Conservation (phyloP, 2,113 vertebrate species). For the Apus apus region DNA sequence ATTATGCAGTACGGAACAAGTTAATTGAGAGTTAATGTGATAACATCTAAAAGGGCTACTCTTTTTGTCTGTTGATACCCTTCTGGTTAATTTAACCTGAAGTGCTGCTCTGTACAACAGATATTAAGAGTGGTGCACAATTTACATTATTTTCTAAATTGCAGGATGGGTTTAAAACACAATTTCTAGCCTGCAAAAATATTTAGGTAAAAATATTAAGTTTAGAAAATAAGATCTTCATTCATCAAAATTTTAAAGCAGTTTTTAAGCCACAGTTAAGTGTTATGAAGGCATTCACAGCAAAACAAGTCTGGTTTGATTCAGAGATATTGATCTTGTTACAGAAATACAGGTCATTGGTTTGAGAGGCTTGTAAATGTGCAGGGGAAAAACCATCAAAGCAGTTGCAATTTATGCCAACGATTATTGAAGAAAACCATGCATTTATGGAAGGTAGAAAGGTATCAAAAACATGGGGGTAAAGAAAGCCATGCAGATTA, state of each 20-base stretch:
- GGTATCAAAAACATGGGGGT: constrained; percentile 18
- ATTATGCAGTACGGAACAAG: not conserved
- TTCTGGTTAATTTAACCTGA: not conserved
- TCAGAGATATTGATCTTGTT: constrained; percentile 36
- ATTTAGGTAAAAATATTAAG: not conserved
- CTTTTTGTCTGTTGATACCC: not conserved
- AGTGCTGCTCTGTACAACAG: not conserved
- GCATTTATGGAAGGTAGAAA: not conserved
- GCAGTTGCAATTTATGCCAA: not conserved
- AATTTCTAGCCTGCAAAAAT: not conserved
- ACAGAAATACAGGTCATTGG: constrained; percentile 34
- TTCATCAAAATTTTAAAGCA: not conserved
- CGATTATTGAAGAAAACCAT: constrained; percentile 1
- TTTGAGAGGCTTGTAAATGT: not conserved
- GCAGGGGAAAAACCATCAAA: accelerated
- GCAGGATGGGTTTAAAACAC: not conserved
- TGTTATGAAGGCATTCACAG: not conserved
- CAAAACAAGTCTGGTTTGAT: not conserved
- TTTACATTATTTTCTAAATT: not conserved
- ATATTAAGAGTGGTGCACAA: not conserved
- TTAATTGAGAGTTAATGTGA: not conserved
- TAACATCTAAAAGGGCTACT: not conserved
- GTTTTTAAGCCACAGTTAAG: not conserved
- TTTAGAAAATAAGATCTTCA: not conserved
- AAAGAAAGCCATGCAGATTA: constrained; percentile 51